Base-by-base conservation (phyloP, 2,888 invertebrate species). In the Coelinius sp. region DNA sequence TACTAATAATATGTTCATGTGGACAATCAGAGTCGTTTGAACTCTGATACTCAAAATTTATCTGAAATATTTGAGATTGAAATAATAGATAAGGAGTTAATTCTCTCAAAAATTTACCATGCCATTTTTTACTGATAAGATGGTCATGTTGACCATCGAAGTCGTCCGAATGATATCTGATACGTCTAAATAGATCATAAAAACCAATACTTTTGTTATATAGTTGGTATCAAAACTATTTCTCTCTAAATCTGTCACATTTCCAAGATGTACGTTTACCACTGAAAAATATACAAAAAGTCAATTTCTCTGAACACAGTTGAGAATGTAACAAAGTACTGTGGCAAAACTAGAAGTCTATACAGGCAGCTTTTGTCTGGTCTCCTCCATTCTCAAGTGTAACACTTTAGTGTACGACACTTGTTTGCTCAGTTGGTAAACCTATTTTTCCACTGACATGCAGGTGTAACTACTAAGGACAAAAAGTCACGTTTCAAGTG, bases 331-430 rank as follows among this genome's bases (percentile, higher is more conserved):
- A 35, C 17, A 59, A 31, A 20, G 59, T 59, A 1, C 35, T 59
- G 59, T 59, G 59, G 35, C 35, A 59, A 35, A 59, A 59, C 31
- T 35, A n/a, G 17, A 59, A 59, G 59, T 35, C 35, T 20, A 31
- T 59, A 35, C 59, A 59, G 35, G 10, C 35, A 31, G 31, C 17
- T 59, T 59, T 59, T 59, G 59, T 35, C 59, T 59, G 59, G 35
- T 31, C 59, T 59, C 59, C 25, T 59, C 59, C 31, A 25, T 35
- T 59, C 59, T 31, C 69, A 35, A 69, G 52, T 49, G 74, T 69
- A 73, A 76, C 73, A 77, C 75, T 79, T 78, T 78, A 75, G 75
- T 75, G 73, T 65, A 75, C 76, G 76, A 76, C 77, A 79, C 79
- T 79, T 79, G 76, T 77, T 78, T 75, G 75, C 74, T 66, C 76